These are phyloP conservation scores for Hanleya hanleyi DNA, from an alignment of 2,888 invertebrate species.

Conservation along the genomic window DNA sequence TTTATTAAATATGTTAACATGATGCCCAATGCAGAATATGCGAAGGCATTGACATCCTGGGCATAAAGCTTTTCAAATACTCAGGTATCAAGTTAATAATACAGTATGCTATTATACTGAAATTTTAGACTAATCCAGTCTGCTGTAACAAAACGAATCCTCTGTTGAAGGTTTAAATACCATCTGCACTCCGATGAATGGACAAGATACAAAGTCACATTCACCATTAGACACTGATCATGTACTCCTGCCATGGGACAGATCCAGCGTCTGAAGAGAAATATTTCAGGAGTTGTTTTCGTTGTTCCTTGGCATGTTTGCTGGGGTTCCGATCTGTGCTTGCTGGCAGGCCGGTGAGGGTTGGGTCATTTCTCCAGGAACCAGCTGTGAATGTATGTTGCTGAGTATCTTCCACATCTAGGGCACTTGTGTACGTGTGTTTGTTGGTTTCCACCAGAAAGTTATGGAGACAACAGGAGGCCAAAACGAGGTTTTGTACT, in stretches of 20 bases:
- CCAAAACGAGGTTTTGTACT: slow-evolving; percentile 12
- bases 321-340: slow-evolving; percentile 2
- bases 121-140: too few species aligned
- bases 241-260: neutral
- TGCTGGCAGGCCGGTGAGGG: neutral
- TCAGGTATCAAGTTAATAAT: too few species aligned
- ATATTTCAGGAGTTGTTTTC: neutral
- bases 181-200: too few species aligned
- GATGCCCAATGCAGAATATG: too few species aligned
- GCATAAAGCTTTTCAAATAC: too few species aligned
- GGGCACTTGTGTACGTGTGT: neutral
- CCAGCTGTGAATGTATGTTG: neutral
- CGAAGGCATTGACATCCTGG: too few species aligned
- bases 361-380: slow-evolving; percentile 7
- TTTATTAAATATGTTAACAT: too few species aligned
- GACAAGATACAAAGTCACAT: too few species aligned
- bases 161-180: too few species aligned
- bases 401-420: slow-evolving; percentile 10
- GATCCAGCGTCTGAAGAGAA: neutral
- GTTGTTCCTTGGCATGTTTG: slow-evolving; percentile 8
- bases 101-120: too few species aligned
- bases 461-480: slow-evolving; percentile 17
- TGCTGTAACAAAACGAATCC: too few species aligned
- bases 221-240: neutral
- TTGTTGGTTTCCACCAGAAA: slow-evolving; percentile 7